Evolutionary conservation across 2,113 vertebrate species (phyloP).

Genomic region (Microcebus ravelobensis): DNA sequence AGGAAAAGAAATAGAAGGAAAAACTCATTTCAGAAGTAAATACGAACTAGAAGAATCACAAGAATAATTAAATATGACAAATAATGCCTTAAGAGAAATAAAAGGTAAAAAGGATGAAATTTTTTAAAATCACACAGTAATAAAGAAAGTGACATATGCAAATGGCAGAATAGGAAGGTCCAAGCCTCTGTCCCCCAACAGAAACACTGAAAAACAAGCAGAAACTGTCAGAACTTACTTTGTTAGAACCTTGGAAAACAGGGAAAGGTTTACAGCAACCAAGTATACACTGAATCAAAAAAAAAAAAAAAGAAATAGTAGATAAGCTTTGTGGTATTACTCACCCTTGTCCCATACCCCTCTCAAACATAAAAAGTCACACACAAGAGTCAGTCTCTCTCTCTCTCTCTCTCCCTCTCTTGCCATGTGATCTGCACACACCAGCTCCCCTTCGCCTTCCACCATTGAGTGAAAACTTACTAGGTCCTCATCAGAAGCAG

Average conservation of each 20-base stretch:
- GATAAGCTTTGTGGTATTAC: constrained; percentile 2
- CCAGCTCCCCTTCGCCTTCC: too few relatives aligned
- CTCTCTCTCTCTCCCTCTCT: too few relatives aligned
- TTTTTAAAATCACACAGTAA: not conserved
- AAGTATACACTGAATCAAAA: constrained; percentile 17
- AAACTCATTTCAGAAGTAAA: constrained; percentile 44
- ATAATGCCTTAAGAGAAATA: constrained; percentile 13
- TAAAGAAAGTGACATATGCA: constrained; percentile 6
- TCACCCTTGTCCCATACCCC: not conserved
- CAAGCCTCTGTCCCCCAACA: not conserved
- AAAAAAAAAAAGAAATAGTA: not conserved
- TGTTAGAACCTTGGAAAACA: not conserved
- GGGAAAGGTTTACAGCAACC: not conserved
- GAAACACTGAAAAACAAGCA: constrained; percentile 33
- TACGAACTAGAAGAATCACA: constrained; percentile 27
- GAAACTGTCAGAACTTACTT: not conserved
- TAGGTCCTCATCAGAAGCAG: too few relatives aligned
- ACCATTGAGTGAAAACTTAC: too few relatives aligned
- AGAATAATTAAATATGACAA: not conserved
- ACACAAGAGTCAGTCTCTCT: too few relatives aligned
- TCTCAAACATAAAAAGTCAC: not conserved
- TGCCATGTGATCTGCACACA: too few relatives aligned
- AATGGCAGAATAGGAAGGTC: not conserved
- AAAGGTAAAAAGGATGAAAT: not conserved
- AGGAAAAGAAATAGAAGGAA: not conserved